These are phyloP conservation scores for Etheostoma spectabile DNA, from an alignment of 2,113 vertebrate species.

Conservation along the genomic window DNA sequence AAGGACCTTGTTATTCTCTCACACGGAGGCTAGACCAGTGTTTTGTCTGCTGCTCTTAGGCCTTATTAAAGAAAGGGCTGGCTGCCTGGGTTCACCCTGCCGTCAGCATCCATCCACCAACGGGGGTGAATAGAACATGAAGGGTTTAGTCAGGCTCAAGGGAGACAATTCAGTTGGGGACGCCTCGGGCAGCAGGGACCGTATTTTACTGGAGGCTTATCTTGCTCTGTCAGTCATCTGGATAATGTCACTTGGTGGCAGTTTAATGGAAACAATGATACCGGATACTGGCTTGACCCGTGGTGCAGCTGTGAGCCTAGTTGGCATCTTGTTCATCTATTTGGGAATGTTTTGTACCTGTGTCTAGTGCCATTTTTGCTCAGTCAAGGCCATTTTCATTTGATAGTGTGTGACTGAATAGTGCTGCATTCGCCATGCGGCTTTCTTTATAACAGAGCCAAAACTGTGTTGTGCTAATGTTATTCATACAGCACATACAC, in stretches of 20 bases:
- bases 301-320: slow-evolving; percentile 1
- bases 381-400: slow-evolving; percentile 2
- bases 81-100: slow-evolving; percentile 27
- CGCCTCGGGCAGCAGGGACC: slow-evolving; percentile 29
- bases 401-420: neutral
- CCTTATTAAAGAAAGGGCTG: slow-evolving; percentile 57
- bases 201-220: slow-evolving; percentile 42
- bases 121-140: slow-evolving; percentile 41
- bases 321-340: slow-evolving; percentile 24
- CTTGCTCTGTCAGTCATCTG: slow-evolving; percentile 43
- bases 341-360: slow-evolving; percentile 18
- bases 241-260: slow-evolving; percentile 49
- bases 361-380: neutral
- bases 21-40: slow-evolving; percentile 12
- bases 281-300: slow-evolving; percentile 9
- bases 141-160: slow-evolving; percentile 54
- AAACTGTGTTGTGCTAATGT: neutral
- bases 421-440: no score
- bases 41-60: slow-evolving; percentile 57
- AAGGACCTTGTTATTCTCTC: slow-evolving; percentile 67
- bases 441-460: neutral
- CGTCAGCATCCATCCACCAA: slow-evolving; percentile 39
- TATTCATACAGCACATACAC: neutral
- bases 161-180: slow-evolving; percentile 40
- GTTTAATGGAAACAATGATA: slow-evolving; percentile 52